Evolutionary conservation across 2,888 invertebrate species (phyloP).

Genomic region (Macaria notata): DNA sequence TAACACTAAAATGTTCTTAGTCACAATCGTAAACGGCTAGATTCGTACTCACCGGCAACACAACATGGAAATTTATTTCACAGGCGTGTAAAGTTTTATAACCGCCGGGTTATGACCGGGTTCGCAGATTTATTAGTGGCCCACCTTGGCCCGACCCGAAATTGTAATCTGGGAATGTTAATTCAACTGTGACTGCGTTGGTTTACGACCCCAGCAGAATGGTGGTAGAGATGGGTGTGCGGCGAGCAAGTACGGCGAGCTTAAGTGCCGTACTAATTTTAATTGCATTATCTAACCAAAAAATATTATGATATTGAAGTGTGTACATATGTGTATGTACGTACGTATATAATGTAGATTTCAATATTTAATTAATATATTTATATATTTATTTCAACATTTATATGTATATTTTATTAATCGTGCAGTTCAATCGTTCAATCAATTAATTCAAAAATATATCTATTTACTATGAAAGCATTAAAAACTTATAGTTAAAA

Average conservation of each 20-base stretch:
- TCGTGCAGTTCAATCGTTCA: too few species aligned
- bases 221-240: conserved; percentile 14
- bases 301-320: too few species aligned
- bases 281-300: too few species aligned
- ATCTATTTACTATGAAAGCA: too few species aligned
- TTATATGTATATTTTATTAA: too few species aligned
- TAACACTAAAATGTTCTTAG: neutral
- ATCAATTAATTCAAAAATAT: too few species aligned
- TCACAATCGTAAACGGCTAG: neutral
- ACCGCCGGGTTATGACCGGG: conserved; percentile 47
- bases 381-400: too few species aligned
- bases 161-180: conserved; percentile 61
- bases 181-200: conserved; percentile 57
- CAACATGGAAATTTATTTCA: conserved; percentile 56
- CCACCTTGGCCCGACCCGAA: conserved; percentile 49
- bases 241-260: conserved; percentile 9
- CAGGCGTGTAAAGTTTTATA: conserved; percentile 57
- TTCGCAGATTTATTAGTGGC: conserved; percentile 63
- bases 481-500: too few species aligned
- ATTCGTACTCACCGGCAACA: neutral
- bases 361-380: too few species aligned
- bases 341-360: too few species aligned
- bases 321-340: too few species aligned
- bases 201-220: conserved; percentile 48
- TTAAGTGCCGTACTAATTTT: too few species aligned